Base-by-base conservation (phyloP, 1,140 invertebrate species). In the Zaprionus taronus region DNA sequence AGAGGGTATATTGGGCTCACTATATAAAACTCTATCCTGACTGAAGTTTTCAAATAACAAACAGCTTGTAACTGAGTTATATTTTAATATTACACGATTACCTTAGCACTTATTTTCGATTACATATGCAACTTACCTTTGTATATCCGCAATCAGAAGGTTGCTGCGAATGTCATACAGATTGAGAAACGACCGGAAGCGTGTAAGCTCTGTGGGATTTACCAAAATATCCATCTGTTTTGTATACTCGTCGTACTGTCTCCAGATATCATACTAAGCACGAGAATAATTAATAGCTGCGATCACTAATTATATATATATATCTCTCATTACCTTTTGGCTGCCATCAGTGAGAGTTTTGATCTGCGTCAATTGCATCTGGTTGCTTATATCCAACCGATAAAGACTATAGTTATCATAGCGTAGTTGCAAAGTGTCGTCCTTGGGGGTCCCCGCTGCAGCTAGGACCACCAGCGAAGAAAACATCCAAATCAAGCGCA, bases 151-250 rank as follows among this genome's bases (percentile, higher is more conserved):
- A 17, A 91, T 75, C 28, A 91, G 28, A 0, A 83, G 31, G 51
- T 91, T 74, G 12, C 49, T 89, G 61, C 41, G 20, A 7, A 91
- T 74, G 1, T 38, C 58, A 22, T 80, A 71, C 0, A 79, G 7
- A 6, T 62, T 73, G 0, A 91, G 49, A 0, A 84, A 28, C 7
- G 77, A 17, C 17, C 72, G 53, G 14, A 91, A 91, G 7, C 58
- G 66, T 4, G 15, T 22, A 2, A 56, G 26, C 38, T 87, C 72
- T 7, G 38, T 24, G 4, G 89, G 89, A 57, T 67, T 75, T 22
- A 91, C 81, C 89, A 91, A 89, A 5, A 91, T 83, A 14, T 91
- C 60, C 31, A 91, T 22, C 55, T 91, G 64, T 38, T 78, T 63
- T 7, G 36, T 53, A 4, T 22, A 62, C 38, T 70, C 71, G 66